These are phyloP conservation scores for Teinopalpus imperialis DNA, from an alignment of 2,888 invertebrate species.

Conservation along the genomic window DNA sequence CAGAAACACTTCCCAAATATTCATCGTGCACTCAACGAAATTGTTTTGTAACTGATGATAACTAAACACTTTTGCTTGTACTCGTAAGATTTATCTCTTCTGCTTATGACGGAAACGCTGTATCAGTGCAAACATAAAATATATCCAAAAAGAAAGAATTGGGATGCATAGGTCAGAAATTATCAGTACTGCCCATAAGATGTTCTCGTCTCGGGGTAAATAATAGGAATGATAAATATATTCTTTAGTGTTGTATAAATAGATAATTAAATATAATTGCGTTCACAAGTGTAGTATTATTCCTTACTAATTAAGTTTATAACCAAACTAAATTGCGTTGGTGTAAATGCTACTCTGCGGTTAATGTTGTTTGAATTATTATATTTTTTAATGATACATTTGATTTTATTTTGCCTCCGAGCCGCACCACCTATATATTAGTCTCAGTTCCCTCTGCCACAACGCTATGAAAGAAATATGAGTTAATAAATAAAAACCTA, in stretches of 20 bases:
- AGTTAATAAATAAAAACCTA: too few relatives aligned
- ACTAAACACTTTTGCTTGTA: conserved; percentile 28
- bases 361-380: too few relatives aligned
- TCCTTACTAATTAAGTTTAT: conserved; percentile 6
- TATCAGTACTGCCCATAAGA: conserved; percentile 35
- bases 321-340: background rate
- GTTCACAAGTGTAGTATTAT: conserved; percentile 8
- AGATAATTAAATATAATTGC: conserved; percentile 8
- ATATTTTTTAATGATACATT: too few relatives aligned
- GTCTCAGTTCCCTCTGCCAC: too few relatives aligned
- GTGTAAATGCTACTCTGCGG: background rate
- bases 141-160: conserved; percentile 34
- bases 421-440: too few relatives aligned
- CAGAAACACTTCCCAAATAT: conserved; percentile 26
- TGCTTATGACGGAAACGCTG: conserved; percentile 32
- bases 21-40: conserved; percentile 29
- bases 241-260: conserved; percentile 5
- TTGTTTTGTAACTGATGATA: conserved; percentile 12
- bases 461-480: too few relatives aligned
- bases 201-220: conserved; percentile 10
- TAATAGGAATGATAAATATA: conserved; percentile 16
- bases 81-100: conserved; percentile 26
- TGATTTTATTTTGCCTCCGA: too few relatives aligned
- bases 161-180: conserved; percentile 47
- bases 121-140: conserved; percentile 31